Evolutionary conservation across 1,140 invertebrate species (phyloP), one percentile per base, ranked within the genome.

Genomic region (Bombus haemorrhoidalis): DNA sequence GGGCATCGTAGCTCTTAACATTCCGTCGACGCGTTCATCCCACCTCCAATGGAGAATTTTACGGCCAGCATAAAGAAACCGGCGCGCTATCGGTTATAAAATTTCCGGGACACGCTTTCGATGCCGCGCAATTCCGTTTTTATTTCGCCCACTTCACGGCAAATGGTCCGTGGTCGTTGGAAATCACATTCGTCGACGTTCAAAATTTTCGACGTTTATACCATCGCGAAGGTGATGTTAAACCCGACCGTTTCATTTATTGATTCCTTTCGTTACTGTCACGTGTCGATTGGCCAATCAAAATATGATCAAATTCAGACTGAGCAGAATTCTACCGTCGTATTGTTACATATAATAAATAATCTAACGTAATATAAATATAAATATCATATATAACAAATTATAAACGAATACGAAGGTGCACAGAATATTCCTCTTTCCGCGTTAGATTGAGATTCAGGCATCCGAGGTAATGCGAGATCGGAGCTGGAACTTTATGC

Each of bases 41-140:
- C 12, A n/a, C 6, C 4, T n/a, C 18, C 12, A 8, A 72, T 62
- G 39, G 9, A 47, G n/a, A n/a, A n/a, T 41, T 77, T 77, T 39
- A 77, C 18, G 9, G 12, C 6, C 15, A 8, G 15, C 10, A 41
- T 77, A 62, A 77, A 77, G 75, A 77, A 77, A 77, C 25, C 57
- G 25, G n/a, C 0, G 10, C 4, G 18, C 15, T 41, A 77, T 64
- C 34, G 75, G 75, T 64, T 77, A 77, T 77, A 77, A 77, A 62
- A 77, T 41, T 77, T 77, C 47, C 47, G 47, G 47, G 47, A 53
- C 18, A 53, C 47, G 47, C 5, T 28, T 32, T 25, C 73, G 43
- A 32, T 28, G 69, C 32, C 43, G 22, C 1, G 75, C 75, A 41
- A 77, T 77, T 64, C 32, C 37, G 57, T 4, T 64, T 77, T 64